These are phyloP conservation scores for Agapornis canus DNA, from an alignment of 2,797 vertebrate species.

Conservation along the genomic window DNA sequence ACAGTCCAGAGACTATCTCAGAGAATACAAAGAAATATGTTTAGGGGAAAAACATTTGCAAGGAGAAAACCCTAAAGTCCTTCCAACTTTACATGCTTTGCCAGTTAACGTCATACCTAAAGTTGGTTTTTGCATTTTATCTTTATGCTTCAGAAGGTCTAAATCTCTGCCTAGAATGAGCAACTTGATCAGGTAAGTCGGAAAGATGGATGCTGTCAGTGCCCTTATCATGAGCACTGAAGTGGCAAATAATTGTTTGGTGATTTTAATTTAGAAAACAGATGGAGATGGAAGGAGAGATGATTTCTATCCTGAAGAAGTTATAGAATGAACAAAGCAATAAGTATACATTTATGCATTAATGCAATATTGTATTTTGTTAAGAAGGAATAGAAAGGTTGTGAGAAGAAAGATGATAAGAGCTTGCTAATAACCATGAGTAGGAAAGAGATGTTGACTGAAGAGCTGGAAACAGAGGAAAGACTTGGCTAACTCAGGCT, in stretches of 20 bases:
- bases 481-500: background rate
- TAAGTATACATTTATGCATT: background rate
- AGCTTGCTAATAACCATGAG: background rate
- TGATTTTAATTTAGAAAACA: slow-evolving; percentile 8
- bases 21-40: slow-evolving; percentile 18
- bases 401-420: background rate
- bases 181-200: background rate
- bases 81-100: background rate
- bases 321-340: background rate
- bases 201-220: background rate
- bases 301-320: background rate
- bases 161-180: background rate
- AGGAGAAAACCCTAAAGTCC: slow-evolving; percentile 13
- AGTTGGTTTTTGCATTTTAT: slow-evolving; percentile 7
- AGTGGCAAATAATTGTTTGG: background rate
- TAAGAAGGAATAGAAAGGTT: background rate
- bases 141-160: slow-evolving; percentile 10
- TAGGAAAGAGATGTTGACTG: background rate
- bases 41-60: slow-evolving; percentile 25
- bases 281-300: background rate
- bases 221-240: background rate
- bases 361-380: background rate
- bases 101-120: background rate
- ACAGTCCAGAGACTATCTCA: slow-evolving; percentile 8
- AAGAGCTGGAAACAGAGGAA: background rate